phyloP scores from a whole-genome alignment of 2,113 vertebrate genomes.

The Macquaria ambigua region DNA sequence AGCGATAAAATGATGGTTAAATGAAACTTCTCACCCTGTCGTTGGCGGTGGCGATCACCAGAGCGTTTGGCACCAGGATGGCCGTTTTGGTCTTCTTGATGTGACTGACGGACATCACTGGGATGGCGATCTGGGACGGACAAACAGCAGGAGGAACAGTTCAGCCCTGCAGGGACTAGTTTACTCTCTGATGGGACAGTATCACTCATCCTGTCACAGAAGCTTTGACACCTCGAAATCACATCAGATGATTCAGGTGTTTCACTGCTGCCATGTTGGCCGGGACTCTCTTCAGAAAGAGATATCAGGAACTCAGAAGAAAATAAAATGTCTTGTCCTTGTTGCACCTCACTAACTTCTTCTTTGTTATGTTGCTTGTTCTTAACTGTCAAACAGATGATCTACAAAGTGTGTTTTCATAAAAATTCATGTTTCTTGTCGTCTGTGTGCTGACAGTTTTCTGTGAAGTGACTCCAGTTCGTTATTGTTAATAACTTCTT shows the following conservation, averaged over 20 bases:
- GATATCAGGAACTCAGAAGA: background rate
- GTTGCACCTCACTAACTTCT: background rate
- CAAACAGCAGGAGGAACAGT: slow-evolving; percentile 1
- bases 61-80: slow-evolving; percentile 94
- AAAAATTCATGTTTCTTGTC: background rate
- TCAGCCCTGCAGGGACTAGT: slow-evolving; percentile 1
- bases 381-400: background rate
- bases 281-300: background rate
- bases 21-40: slow-evolving; percentile 84
- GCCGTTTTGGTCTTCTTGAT: slow-evolving; percentile 98
- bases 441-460: background rate
- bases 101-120: slow-evolving; percentile 89
- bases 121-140: slow-evolving; percentile 90
- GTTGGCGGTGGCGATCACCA: slow-evolving; percentile 89
- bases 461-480: background rate
- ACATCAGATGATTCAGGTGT: background rate
- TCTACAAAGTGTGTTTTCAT: background rate
- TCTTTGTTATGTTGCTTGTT: background rate
- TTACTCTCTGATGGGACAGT: background rate
- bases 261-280: background rate
- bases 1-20: too few species aligned
- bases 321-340: background rate
- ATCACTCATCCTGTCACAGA: slow-evolving; percentile 1
- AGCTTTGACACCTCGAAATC: background rate
- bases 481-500: background rate